A percentile compares a stretch with the other conserved stretches of the same genome.
phyloP scores from a whole-genome alignment of 2,888 invertebrate species.

The Dinocampus coccinellae region DNA sequence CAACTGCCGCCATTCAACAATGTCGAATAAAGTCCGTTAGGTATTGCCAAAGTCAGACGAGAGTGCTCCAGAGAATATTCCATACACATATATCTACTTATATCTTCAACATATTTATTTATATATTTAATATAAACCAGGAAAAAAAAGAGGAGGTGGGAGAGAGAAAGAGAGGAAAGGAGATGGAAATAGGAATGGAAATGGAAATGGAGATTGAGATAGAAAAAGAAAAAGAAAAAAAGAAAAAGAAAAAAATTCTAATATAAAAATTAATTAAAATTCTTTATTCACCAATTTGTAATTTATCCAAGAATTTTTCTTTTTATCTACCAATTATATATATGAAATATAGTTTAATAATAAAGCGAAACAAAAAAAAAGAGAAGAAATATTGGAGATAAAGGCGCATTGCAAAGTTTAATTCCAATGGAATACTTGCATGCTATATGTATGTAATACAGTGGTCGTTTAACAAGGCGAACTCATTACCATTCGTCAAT shows the following conservation, averaged over 20 bases:
- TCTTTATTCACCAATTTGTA: too few species aligned
- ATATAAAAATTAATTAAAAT: too few species aligned
- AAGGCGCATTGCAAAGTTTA: slow-evolving; percentile 47
- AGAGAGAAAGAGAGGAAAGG: too few species aligned
- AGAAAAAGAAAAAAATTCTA: too few species aligned
- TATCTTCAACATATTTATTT: background rate
- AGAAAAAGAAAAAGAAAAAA: too few species aligned
- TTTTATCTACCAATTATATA: too few species aligned
- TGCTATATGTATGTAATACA: slow-evolving; percentile 10
- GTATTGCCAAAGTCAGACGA: slow-evolving; percentile 57
- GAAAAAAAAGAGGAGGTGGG: background rate
- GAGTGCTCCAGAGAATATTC: slow-evolving; percentile 36
- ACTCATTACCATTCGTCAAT: slow-evolving; percentile 70
- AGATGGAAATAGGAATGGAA: too few species aligned
- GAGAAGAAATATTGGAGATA: background rate
- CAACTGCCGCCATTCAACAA: slow-evolving; percentile 70
- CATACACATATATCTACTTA: slow-evolving; percentile 7
- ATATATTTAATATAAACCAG: slow-evolving; percentile 9
- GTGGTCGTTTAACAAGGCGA: slow-evolving; percentile 67
- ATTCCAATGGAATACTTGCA: slow-evolving; percentile 50
- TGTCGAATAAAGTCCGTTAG: slow-evolving; percentile 70
- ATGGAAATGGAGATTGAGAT: too few species aligned
- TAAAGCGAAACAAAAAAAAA: slow-evolving; percentile 8
- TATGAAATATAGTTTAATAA: background rate
- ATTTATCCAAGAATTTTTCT: too few species aligned